Evolutionary conservation across 1,140 invertebrate species (phyloP), one percentile per base, ranked within the genome.

Genomic region (Anastatus disparis): DNA sequence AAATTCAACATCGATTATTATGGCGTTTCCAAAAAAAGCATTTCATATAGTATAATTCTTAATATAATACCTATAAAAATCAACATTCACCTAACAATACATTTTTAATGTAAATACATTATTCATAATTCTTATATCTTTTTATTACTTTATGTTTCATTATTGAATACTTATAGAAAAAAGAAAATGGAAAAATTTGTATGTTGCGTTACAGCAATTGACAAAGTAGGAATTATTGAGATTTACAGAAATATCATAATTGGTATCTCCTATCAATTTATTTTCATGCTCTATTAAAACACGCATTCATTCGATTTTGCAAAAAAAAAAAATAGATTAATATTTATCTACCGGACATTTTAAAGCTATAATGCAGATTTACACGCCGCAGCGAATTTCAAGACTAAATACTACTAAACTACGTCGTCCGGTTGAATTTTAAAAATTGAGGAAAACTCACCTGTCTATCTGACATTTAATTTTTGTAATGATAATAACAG

Each of bases 151-250:
- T 29, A 58, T 67, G 17, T 40, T 68, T 27, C n/a, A n/a, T n/a
- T n/a, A 29, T 59, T 59, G 56, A 68, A 50, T 17, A 46, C n/a
- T 59, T 68, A 20, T 38, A 35, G 13, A 40, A n/a, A 59, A 31
- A 12, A n/a, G n/a, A n/a, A n/a, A n/a, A 44, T 50, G 13, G 3
- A 40, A 56, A 67, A 46, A 46, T 26, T 44, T 56, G 26, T 10
- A 46, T 27, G 22, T 69, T 50, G 24, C 48, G n/a, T 61, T 52
- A 46, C 20, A 35, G 27, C 40, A 70, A 70, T 63, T 70, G 68
- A 70, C 68, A 63, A 70, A 70, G 48, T 63, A 56, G 50, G 59
- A 70, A 70, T 55, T 69, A 59, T 69, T 63, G 24, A 62, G 20
- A 53, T 70, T 70, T 31, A 53, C 35, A 59, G 61, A 59, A 59